Evolutionary conservation across 2,113 vertebrate genomes (phyloP).

Genomic region (Zosterops pallidus): DNA sequence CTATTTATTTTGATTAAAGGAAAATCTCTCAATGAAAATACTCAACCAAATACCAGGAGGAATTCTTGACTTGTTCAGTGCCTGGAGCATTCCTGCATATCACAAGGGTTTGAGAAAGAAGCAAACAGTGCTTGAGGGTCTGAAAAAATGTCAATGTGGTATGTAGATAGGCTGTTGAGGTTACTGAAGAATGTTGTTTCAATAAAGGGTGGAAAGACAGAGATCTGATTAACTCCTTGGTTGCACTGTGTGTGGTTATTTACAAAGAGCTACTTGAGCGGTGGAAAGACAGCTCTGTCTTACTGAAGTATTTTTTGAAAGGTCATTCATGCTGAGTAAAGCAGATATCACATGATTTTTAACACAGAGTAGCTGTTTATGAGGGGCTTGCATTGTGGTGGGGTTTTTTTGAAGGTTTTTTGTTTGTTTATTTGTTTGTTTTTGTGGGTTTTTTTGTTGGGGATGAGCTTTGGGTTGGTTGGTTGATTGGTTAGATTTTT

Average conservation of each 20-base stretch:
- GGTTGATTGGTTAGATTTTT: background rate
- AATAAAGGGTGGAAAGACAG: background rate
- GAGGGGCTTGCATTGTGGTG: background rate
- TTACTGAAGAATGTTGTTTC: background rate
- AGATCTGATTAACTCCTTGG: background rate
- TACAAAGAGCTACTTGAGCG: background rate
- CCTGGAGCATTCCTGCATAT: background rate
- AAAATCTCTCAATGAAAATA: conserved; percentile 52
- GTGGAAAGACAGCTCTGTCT: background rate
- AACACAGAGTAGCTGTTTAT: background rate
- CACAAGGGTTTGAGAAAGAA: background rate
- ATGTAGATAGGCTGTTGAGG: background rate
- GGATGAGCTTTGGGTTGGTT: background rate
- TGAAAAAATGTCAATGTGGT: background rate
- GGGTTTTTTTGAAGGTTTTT: background rate
- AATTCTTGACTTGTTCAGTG: conserved; percentile 30
- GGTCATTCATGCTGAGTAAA: background rate
- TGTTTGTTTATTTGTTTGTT: too few species aligned
- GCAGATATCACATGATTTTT: background rate
- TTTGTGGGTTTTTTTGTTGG: background rate
- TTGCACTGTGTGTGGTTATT: background rate
- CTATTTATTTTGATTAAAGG: conserved; percentile 75
- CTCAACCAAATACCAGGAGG: conserved; percentile 1
- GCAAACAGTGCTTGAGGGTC: background rate
- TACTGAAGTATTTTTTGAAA: conserved; percentile 3